Conservation (phyloP, 1,140 invertebrate genomes). For the Lepidurus couesii region DNA sequence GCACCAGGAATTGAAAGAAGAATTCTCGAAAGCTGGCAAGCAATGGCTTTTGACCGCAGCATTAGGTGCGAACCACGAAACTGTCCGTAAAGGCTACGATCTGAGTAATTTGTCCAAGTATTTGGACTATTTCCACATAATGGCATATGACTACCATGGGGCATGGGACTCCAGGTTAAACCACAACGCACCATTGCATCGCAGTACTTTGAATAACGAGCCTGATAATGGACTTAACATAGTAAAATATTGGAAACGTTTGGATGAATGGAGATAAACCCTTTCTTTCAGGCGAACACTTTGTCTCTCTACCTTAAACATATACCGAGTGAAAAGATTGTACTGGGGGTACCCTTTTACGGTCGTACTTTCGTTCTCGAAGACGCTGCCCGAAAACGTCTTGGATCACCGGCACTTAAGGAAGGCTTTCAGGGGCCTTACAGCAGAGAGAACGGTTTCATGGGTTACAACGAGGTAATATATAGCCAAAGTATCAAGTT, state of each 20-base stretch:
- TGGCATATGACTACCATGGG: constrained; percentile 87
- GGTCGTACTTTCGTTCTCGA: constrained; percentile 67
- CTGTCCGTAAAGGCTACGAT: constrained; percentile 68
- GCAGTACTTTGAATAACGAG: constrained; percentile 3
- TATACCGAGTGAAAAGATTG: constrained; percentile 65
- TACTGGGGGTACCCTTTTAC: constrained; percentile 76
- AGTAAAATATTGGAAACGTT: not conserved
- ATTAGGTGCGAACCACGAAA: constrained; percentile 62
- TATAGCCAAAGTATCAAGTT: not conserved
- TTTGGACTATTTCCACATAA: constrained; percentile 77
- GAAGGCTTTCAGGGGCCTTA: constrained; percentile 65
- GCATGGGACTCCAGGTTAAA: constrained; percentile 69
- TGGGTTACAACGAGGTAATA: constrained; percentile 78
- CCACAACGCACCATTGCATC: constrained; percentile 56
- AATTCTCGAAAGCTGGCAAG: constrained; percentile 41
- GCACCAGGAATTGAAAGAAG: constrained; percentile 31
- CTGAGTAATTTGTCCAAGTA: constrained; percentile 62
- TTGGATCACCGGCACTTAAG: constrained; percentile 48
- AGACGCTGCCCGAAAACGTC: constrained; percentile 40
- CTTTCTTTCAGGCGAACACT: constrained; percentile 27
- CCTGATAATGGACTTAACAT: not conserved
- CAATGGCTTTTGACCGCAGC: constrained; percentile 66
- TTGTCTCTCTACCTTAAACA: constrained; percentile 42
- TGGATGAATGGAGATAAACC: not conserved
- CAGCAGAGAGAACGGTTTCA: constrained; percentile 72